Evolutionary conservation across 2,888 invertebrate species (phyloP), one percentile per base, ranked within the genome.

Genomic region (Herminia tarsipennalis): DNA sequence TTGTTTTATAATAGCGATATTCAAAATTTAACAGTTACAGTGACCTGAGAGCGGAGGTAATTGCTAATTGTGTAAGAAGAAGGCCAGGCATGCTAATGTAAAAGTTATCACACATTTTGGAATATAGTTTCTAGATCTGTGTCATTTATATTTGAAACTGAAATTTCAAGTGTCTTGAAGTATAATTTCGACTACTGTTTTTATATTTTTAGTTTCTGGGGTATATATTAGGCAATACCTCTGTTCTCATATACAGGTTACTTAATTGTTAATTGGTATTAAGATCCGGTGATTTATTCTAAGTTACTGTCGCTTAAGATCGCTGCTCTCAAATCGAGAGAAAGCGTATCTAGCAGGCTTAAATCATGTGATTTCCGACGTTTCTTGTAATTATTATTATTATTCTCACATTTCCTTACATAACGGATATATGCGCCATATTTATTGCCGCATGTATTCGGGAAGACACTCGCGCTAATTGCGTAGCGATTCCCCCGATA

Each of bases 391-490:
- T 47, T 59, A 55, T 55, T 52, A 30, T n/a, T 43, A 36, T 43
- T 37, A 30, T 56, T 70, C 51, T 58, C 36, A 35, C 34, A 45
- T 55, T 67, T 56, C 32, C 51, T 60, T 58, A 61, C 55, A 56
- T 61, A 63, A 60, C 59, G 50, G 54, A 56, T 24, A 29, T 17
- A 47, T 16, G 9, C 32, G 33, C 25, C 32, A 47, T 42, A 43
- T 47, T 56, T 49, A 35, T 66, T 41, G 33, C 48, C 46, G 53
- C 17, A 20, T 36, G 55, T 54, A 60, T 73, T 66, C 68, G 73
- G 78, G 79, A 83, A 87, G 78, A 70, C 74, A 69, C 71, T 78
- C 66, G 69, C 68, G 69, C 77, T 86, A 85, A 86, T 85, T 85
- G 76, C 76, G 70, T 62, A 72, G 78, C 69, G 64, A 80, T 82